Conservation (phyloP, 2,113 vertebrate genomes). For the Turnix velox region DNA sequence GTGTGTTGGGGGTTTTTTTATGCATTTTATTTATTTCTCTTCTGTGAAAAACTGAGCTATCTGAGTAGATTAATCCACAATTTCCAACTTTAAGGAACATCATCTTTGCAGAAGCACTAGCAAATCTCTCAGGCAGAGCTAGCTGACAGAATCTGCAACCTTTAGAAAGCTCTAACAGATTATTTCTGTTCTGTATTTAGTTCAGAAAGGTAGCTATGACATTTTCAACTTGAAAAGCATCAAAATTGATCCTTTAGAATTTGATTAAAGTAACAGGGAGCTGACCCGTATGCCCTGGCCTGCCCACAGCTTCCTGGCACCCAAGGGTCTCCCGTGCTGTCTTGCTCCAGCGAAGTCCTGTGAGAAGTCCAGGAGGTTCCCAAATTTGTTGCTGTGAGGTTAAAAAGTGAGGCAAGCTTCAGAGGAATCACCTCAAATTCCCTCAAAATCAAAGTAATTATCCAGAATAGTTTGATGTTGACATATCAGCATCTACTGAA, state of each 20-base stretch:
- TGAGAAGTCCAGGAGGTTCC: background rate
- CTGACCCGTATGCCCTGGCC: background rate
- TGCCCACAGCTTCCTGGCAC: background rate
- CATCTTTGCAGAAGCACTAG: background rate
- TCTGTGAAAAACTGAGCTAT: background rate
- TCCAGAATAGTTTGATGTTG: background rate
- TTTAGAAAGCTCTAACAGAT: background rate
- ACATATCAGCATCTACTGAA: fast-evolving
- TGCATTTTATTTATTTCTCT: background rate
- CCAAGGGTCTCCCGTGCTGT: background rate
- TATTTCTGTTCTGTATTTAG: background rate
- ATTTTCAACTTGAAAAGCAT: background rate
- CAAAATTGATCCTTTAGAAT: background rate
- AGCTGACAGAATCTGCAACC: background rate
- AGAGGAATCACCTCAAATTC: background rate
- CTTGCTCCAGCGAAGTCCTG: fast-evolving
- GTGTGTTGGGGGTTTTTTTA: background rate
- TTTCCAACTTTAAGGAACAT: background rate
- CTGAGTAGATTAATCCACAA: background rate
- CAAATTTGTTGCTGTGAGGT: background rate
- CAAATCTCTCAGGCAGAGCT: background rate
- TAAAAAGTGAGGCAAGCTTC: background rate
- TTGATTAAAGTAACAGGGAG: background rate
- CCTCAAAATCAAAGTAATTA: background rate
- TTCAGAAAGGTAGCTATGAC: background rate